Evolutionary conservation across 2,888 invertebrate genomes (phyloP).

Genomic region (Euzophera pinguis): DNA sequence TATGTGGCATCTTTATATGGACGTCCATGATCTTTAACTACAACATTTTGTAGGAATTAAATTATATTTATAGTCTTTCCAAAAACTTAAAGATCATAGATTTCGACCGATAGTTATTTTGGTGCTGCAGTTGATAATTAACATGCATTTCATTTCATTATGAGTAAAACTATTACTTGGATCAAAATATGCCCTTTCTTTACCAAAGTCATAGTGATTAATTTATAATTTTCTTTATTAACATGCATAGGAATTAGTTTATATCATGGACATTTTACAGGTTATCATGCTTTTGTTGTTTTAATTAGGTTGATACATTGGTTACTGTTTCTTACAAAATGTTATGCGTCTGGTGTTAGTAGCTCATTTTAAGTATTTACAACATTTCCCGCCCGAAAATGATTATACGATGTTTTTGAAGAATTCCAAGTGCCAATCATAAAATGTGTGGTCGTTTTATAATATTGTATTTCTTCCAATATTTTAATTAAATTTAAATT

Average conservation of each 20-base stretch:
- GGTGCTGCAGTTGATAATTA: slow-evolving; percentile 19
- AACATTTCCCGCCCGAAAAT: slow-evolving; percentile 11
- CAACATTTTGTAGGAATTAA: not conserved
- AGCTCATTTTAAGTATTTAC: slow-evolving; percentile 31
- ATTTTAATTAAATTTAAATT: slow-evolving; percentile 35
- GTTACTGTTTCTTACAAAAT: slow-evolving; percentile 27
- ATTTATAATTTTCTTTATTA: slow-evolving; percentile 17
- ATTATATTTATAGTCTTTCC: not conserved
- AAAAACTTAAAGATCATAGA: slow-evolving; percentile 7
- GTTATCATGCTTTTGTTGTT: slow-evolving; percentile 19
- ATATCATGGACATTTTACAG: slow-evolving; percentile 11
- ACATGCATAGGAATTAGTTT: slow-evolving; percentile 17
- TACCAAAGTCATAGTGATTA: not conserved
- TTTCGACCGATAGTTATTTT: slow-evolving; percentile 11
- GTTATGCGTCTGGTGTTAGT: slow-evolving; percentile 64
- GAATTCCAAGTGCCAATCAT: not conserved
- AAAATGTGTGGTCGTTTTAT: slow-evolving; percentile 15
- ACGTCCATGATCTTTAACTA: slow-evolving; percentile 22
- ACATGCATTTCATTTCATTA: slow-evolving; percentile 12
- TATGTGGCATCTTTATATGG: slow-evolving; percentile 52
- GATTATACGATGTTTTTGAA: not conserved
- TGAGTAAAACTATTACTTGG: no score
- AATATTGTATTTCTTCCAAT: slow-evolving; percentile 12
- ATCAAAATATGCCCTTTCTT: not conserved
- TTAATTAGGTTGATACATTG: slow-evolving; percentile 13